phyloP scores from a whole-genome alignment of 2,113 vertebrate species.

The Hippocampus comes region DNA sequence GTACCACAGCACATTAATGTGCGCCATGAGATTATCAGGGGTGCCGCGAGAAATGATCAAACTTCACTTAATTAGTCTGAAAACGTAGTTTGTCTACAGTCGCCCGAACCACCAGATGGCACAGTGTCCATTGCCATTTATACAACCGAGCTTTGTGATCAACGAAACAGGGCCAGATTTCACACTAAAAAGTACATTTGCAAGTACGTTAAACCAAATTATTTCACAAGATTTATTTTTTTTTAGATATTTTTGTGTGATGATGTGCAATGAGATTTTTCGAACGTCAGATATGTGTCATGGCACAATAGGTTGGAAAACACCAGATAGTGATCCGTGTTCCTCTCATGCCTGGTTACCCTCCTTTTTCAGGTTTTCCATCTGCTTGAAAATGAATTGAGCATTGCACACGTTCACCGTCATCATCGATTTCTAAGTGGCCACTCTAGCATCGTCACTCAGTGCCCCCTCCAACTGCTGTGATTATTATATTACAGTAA shows the following conservation, averaged over 20 bases:
- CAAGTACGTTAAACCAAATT: neutral
- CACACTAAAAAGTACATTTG: neutral
- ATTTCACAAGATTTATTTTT: neutral
- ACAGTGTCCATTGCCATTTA: neutral
- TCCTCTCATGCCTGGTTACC: too few relatives aligned
- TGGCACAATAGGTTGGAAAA: neutral
- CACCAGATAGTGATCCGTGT: neutral
- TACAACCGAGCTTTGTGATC: neutral
- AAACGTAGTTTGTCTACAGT: too few relatives aligned
- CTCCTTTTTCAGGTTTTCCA: neutral
- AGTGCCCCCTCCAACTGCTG: constrained; percentile 32
- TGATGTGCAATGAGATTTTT: neutral
- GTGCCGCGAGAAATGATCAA: too few relatives aligned
- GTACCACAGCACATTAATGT: too few relatives aligned
- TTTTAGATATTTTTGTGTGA: neutral
- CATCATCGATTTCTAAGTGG: constrained; percentile 45
- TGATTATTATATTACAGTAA: constrained; percentile 61
- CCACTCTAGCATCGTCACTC: constrained; percentile 36
- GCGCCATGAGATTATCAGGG: too few relatives aligned
- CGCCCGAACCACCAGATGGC: neutral
- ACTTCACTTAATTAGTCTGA: too few relatives aligned
- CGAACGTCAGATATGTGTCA: neutral
- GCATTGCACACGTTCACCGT: constrained; percentile 7
- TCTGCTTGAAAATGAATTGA: constrained; percentile 22
- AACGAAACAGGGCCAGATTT: neutral